phyloP scores from a whole-genome alignment of 2,888 invertebrate species.

The Cantharis flavilabris region DNA sequence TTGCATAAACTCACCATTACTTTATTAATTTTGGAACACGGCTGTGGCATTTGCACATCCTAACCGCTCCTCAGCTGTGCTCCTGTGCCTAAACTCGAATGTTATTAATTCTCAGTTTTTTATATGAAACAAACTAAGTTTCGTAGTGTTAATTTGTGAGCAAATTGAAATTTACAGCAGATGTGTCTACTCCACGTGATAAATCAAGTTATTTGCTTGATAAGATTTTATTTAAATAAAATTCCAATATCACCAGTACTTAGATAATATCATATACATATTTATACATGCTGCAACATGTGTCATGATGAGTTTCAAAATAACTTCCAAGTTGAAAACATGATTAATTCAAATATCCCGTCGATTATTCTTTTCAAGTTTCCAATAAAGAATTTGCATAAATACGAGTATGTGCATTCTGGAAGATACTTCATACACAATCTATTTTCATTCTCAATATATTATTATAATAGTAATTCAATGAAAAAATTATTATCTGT shows the following conservation, averaged over 20 bases:
- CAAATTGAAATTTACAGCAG: neutral
- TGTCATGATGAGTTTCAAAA: neutral
- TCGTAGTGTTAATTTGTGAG: neutral
- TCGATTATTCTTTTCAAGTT: too few species aligned
- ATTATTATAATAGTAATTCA: neutral
- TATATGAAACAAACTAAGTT: neutral
- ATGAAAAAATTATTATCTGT: neutral
- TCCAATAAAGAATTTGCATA: too few species aligned
- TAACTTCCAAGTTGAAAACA: too few species aligned
- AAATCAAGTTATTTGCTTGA: neutral
- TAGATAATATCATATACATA: too few species aligned
- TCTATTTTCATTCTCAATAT: neutral
- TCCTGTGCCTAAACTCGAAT: neutral
- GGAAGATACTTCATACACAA: too few species aligned
- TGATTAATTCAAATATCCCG: too few species aligned
- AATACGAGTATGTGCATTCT: too few species aligned
- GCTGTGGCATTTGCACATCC: neutral
- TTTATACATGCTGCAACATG: too few species aligned
- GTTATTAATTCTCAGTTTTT: neutral
- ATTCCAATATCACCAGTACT: too few species aligned
- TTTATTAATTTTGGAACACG: neutral
- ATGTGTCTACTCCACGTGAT: neutral
- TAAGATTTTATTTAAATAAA: neutral
- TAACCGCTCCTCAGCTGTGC: neutral
- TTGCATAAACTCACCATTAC: neutral